Conservation (phyloP, 2,797 vertebrate species). For the Lepus townsendii region DNA sequence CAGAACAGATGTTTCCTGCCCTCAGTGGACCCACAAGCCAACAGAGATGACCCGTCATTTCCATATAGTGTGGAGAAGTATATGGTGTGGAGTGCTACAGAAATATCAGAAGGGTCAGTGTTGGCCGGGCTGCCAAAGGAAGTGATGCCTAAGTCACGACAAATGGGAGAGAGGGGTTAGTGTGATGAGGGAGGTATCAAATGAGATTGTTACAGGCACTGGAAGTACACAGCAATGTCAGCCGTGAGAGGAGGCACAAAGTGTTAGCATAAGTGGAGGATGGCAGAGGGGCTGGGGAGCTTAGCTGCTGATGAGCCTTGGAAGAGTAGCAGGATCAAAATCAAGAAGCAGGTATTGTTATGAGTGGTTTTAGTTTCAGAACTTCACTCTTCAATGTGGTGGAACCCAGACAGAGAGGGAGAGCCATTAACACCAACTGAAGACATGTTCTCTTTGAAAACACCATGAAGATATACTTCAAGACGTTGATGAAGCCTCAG, state of each 20-base stretch:
- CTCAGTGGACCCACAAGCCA: slow-evolving; percentile 5
- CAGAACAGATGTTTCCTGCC: slow-evolving; percentile 54
- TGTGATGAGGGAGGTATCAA: not conserved
- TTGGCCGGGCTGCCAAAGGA: not conserved
- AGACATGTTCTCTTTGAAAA: not conserved
- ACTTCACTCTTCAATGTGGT: not conserved
- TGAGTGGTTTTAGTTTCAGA: not conserved
- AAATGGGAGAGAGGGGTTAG: too few species aligned
- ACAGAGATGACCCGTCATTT: slow-evolving; percentile 33
- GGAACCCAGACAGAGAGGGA: too few species aligned
- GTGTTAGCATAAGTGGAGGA: not conserved
- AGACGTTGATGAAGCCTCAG: not conserved
- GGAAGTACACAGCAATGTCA: not conserved
- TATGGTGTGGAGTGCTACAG: not conserved
- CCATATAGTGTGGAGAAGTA: not conserved
- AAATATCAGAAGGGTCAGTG: not conserved
- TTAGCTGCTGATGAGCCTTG: not conserved
- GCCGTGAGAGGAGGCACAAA: not conserved
- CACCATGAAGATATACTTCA: not conserved
- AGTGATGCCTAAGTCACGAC: not conserved
- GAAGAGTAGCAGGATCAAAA: not conserved
- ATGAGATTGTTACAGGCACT: not conserved
- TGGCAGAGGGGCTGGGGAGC: not conserved
- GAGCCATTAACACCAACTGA: not conserved
- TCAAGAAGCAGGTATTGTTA: not conserved